phyloP scores from a whole-genome alignment of 64 coral and sea anemone genomes.

The Pocillopora verrucosa region DNA sequence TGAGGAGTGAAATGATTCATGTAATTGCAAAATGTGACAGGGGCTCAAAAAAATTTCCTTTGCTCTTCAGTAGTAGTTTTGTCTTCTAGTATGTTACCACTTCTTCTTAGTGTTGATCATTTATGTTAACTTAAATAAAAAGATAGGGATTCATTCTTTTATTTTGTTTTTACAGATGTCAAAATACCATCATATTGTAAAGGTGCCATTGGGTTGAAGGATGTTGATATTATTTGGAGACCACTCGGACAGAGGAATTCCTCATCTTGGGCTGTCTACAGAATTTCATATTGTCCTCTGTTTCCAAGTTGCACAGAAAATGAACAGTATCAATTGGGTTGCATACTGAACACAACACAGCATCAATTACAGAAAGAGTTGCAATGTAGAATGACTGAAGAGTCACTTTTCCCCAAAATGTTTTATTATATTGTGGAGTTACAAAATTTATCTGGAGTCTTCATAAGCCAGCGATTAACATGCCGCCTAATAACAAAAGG shows the following conservation, averaged over 20 bases:
- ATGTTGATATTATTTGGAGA: conserved; percentile 4
- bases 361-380: background rate
- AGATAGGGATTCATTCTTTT: background rate
- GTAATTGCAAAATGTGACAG: too few relatives aligned
- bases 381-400: background rate
- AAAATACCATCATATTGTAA: background rate
- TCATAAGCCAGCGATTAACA: background rate
- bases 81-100: too few relatives aligned
- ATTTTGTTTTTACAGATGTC: background rate
- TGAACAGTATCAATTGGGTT: background rate
- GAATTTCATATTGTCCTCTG: background rate
- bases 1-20: too few relatives aligned
- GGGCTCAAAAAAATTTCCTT: too few relatives aligned
- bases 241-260: background rate
- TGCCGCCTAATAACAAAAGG: background rate
- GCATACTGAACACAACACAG: background rate
- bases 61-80: too few relatives aligned
- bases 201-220: background rate
- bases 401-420: background rate
- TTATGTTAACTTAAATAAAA: background rate
- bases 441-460: conserved; percentile 16
- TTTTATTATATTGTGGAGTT: conserved; percentile 20
- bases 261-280: background rate
- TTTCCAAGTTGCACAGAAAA: background rate
- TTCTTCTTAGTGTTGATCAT: too few relatives aligned